Evolutionary conservation across 2,113 vertebrate genomes (phyloP), one percentile per base, ranked within the genome.

Genomic region (Semnornis frantzii): DNA sequence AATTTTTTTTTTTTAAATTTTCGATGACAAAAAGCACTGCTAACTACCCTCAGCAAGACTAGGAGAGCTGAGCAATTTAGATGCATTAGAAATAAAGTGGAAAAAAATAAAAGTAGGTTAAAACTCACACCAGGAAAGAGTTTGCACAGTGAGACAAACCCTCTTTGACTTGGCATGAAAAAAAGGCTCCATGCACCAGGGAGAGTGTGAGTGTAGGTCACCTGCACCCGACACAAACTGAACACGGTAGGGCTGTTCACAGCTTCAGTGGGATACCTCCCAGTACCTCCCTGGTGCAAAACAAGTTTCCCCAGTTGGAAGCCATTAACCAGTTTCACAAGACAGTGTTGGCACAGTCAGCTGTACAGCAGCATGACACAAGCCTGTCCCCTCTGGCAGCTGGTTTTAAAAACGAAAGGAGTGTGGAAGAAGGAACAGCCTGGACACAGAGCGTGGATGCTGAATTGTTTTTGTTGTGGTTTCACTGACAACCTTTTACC

Each of bases 401-500:
- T 1, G 4, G 52, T 23, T 65, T 44, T 39, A 62, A 50, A 66
- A 39, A 39, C 9, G 28, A 37, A 73, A 60, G 34, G n/a, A 13
- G 15, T 12, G 6, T 34, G 31, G 24, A 54, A 54, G 72, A 33
- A 62, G 50, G 44, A 85, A 33, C 37, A 46, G 55, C 33, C 34
- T 28, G 20, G n/a, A 20, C 44, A 65, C 25, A 54, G 21, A 37
- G n/a, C 0, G 0, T 4, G 66, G 52, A 46, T n/a, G 23, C 60
- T 44, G 50, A 74, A 58, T 14, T 70, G 57, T 24, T 9, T 69
- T 57, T 82, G 30, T 9, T 69, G 31, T 20, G 18, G 15, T 73
- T 88, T 74, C 80, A 76, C 14, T 46, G 44, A 46, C 28, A 79
- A 33, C 19, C 7, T 57, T 73, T 27, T 34, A 81, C 74, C 15